Percentiles rank a stretch among this genome's conserved stretches.
Evolutionary conservation across 2,888 invertebrate species (phyloP).

Genomic region (Xestia c-nigrum): DNA sequence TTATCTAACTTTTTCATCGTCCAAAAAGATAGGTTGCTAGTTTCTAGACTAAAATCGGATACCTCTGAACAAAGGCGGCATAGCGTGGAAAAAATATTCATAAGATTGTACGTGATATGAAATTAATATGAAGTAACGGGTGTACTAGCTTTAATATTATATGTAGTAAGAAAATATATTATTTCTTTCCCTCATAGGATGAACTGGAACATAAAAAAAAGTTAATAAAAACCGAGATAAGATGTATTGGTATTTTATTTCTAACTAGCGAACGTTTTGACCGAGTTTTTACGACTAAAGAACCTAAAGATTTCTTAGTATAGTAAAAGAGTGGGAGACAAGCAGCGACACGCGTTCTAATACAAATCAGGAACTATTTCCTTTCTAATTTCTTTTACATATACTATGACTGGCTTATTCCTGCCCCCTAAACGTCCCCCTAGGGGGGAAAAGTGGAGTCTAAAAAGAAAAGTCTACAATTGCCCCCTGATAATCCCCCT

Average conservation of each 20-base stretch:
- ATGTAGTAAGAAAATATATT: slow-evolving; percentile 42
- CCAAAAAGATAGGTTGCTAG: slow-evolving; percentile 7
- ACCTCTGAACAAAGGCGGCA: slow-evolving; percentile 61
- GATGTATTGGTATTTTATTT: slow-evolving; percentile 36
- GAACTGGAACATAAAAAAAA: slow-evolving; percentile 9
- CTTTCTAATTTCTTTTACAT: too few relatives aligned
- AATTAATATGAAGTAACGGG: slow-evolving; percentile 68
- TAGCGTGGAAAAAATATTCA: slow-evolving; percentile 70
- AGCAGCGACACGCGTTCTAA: too few relatives aligned
- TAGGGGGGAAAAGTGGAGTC: too few relatives aligned
- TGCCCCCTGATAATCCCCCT: too few relatives aligned
- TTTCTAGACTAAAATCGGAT: slow-evolving; percentile 34
- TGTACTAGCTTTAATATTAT: slow-evolving; percentile 37
- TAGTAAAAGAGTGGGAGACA: too few relatives aligned
- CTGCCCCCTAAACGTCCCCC: too few relatives aligned
- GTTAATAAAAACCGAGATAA: slow-evolving; percentile 9
- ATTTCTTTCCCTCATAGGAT: slow-evolving; percentile 10
- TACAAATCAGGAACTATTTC: too few relatives aligned
- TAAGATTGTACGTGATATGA: slow-evolving; percentile 73
- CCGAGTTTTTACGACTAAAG: background rate
- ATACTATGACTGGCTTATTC: too few relatives aligned
- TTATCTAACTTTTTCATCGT: slow-evolving; percentile 2
- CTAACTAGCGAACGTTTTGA: background rate
- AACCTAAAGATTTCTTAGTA: background rate
- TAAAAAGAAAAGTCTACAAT: too few relatives aligned